Evolutionary conservation across 2,797 vertebrate genomes (phyloP).

Genomic region (Sebastes cheni): DNA sequence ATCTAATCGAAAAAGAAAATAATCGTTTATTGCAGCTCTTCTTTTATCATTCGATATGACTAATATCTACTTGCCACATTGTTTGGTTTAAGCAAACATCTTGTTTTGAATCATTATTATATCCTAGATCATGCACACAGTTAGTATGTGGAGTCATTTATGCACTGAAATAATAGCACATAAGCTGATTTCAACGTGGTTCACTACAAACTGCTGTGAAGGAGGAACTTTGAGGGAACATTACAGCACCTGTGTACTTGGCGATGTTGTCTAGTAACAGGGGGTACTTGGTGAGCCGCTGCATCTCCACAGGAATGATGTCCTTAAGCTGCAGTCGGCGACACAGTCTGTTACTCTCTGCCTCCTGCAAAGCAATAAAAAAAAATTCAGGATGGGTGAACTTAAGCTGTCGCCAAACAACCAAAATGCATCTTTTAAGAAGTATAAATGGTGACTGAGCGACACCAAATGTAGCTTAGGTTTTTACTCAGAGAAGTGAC

Average conservation of each 20-base stretch:
- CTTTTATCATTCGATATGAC: not conserved
- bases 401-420: not conserved
- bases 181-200: not conserved
- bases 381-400: not conserved
- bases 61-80: not conserved
- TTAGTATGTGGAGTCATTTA: not conserved
- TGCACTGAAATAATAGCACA: not conserved
- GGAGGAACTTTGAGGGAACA: not conserved
- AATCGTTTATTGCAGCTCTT: not conserved
- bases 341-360: constrained; percentile 95
- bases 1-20: not conserved
- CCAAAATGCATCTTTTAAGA: not conserved
- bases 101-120: not conserved
- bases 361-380: constrained; percentile 86
- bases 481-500: not conserved
- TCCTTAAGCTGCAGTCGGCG: constrained; percentile 96
- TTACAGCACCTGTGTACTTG: constrained; percentile 91
- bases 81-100: not conserved
- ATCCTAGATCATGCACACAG: not conserved
- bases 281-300: constrained; percentile 96
- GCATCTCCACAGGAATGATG: constrained; percentile 98
- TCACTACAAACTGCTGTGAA: not conserved
- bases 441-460: not conserved
- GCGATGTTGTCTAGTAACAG: constrained; percentile 96
- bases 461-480: not conserved